phyloP scores from a whole-genome alignment of 2,888 invertebrate genomes.

The Nymphalis urticae region DNA sequence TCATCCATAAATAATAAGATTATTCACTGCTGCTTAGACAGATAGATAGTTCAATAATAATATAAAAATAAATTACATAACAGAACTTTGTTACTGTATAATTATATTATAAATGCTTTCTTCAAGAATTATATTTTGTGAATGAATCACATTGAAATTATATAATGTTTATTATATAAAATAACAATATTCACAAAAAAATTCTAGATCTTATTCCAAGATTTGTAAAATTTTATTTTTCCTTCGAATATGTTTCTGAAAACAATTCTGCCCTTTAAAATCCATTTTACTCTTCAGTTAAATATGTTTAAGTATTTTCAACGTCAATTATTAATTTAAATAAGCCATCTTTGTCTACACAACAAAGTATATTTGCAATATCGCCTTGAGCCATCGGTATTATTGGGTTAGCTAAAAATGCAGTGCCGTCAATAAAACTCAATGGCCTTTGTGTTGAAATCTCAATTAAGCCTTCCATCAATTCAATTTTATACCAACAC shows the following conservation, averaged over 20 bases:
- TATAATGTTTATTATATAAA: background rate
- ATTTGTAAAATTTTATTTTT: background rate
- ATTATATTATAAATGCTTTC: background rate
- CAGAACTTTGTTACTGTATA: too few relatives aligned
- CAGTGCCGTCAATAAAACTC: conserved; percentile 73
- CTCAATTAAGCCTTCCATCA: conserved; percentile 59
- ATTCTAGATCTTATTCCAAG: background rate
- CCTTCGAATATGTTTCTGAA: background rate
- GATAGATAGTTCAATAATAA: too few relatives aligned
- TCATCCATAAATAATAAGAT: background rate
- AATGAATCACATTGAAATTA: too few relatives aligned
- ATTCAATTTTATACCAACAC: conserved; percentile 79
- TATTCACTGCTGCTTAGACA: too few relatives aligned
- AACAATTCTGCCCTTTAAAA: background rate
- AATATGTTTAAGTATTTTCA: conserved; percentile 38
- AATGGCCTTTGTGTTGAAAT: conserved; percentile 69
- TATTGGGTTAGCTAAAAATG: conserved; percentile 67
- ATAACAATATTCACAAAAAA: too few relatives aligned
- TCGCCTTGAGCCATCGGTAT: conserved; percentile 52
- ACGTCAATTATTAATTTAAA: conserved; percentile 60
- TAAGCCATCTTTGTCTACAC: conserved; percentile 59
- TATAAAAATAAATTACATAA: too few relatives aligned
- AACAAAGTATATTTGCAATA: conserved; percentile 54
- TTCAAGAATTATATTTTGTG: background rate
- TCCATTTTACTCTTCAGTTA: background rate